These are phyloP conservation scores for Drosophila lini DNA, from an alignment of 1,140 invertebrate species.

Conservation along the genomic window DNA sequence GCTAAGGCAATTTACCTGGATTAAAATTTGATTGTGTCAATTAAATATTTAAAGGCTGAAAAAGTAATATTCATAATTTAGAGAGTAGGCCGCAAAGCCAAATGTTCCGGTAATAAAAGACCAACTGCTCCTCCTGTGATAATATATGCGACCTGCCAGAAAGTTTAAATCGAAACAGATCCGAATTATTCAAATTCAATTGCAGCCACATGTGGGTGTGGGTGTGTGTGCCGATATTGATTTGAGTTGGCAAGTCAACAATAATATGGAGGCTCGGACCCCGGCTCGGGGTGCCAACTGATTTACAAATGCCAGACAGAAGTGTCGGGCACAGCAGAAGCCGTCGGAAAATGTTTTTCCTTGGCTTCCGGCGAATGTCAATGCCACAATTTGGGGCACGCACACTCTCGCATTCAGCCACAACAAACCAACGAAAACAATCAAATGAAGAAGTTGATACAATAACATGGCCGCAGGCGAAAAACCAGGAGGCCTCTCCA, in stretches of 20 bases:
- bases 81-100: too few relatives aligned
- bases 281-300: slow-evolving; percentile 36
- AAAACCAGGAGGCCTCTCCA: slow-evolving; percentile 9
- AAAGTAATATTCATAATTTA: slow-evolving; percentile 12
- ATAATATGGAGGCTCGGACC: slow-evolving; percentile 22
- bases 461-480: slow-evolving; percentile 28
- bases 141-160: slow-evolving; percentile 13
- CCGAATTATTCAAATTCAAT: slow-evolving; percentile 36
- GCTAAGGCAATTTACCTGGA: neutral
- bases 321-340: slow-evolving; percentile 52
- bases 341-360: slow-evolving; percentile 76
- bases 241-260: slow-evolving; percentile 49
- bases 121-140: neutral
- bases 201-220: slow-evolving; percentile 18
- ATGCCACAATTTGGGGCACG: slow-evolving; percentile 75
- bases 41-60: slow-evolving; percentile 26
- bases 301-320: slow-evolving; percentile 61
- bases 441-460: slow-evolving; percentile 51
- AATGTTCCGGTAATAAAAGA: neutral
- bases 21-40: slow-evolving; percentile 3
- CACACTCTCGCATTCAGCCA: slow-evolving; percentile 12
- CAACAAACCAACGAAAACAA: slow-evolving; percentile 36
- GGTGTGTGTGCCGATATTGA: slow-evolving; percentile 28
- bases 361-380: slow-evolving; percentile 80
- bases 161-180: slow-evolving; percentile 33